Conservation (phyloP, 1,140 invertebrate genomes). For the Hypsibius dujardini region DNA sequence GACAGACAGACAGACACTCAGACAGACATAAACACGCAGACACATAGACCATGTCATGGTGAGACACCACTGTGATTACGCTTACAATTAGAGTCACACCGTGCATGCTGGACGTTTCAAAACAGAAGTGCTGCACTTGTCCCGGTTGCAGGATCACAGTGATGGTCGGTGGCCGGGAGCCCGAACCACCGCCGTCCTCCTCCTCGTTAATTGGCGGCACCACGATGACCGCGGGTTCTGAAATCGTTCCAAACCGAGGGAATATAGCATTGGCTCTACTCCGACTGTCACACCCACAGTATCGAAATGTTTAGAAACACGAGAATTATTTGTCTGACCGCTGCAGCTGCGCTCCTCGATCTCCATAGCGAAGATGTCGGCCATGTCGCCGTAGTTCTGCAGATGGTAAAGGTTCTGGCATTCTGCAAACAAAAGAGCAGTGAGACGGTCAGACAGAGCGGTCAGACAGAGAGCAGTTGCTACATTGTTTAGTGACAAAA, state of each 20-base stretch:
- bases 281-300: background rate
- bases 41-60: no score
- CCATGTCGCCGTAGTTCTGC: background rate
- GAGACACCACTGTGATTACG: no score
- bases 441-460: background rate
- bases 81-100: no score
- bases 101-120: background rate
- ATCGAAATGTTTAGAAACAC: background rate
- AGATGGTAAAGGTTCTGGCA: background rate
- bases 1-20: no score
- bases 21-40: no score
- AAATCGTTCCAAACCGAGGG: background rate
- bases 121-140: background rate
- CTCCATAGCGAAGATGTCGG: background rate
- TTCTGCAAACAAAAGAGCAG: background rate
- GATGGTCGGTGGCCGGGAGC: background rate
- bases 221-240: background rate
- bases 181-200: no score
- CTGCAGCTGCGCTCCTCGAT: background rate
- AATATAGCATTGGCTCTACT: background rate
- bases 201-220: no score
- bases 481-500: no score
- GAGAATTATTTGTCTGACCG: background rate
- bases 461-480: no score
- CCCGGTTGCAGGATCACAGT: background rate